Evolutionary conservation across 2,113 vertebrate genomes (phyloP).

Genomic region (Struthidea cinerea): DNA sequence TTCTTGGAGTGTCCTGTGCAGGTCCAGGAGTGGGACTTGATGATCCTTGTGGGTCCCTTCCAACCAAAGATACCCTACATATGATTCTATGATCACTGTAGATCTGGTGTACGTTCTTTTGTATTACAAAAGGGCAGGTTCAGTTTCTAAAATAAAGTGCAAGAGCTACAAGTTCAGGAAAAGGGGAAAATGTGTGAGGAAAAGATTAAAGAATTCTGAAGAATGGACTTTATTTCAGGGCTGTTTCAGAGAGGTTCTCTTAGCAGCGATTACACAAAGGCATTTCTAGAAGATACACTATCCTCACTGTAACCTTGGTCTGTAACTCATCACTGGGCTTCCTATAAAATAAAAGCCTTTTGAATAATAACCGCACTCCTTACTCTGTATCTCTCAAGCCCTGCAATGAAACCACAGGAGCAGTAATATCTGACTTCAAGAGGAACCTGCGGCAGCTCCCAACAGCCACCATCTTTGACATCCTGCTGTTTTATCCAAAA

Average conservation of each 20-base stretch:
- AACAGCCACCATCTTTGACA: background rate
- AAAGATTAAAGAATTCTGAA: background rate
- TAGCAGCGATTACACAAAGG: background rate
- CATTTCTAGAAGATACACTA: background rate
- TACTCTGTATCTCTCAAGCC: background rate
- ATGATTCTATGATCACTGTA: background rate
- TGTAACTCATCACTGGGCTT: background rate
- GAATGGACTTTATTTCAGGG: background rate
- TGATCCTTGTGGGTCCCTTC: background rate
- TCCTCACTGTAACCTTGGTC: background rate
- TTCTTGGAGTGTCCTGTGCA: background rate
- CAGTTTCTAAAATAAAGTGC: background rate
- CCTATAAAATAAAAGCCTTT: background rate
- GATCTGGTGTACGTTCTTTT: background rate
- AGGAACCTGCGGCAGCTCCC: background rate
- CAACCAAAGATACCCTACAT: background rate
- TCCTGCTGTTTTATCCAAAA: background rate
- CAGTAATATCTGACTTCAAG: background rate
- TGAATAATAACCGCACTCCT: background rate
- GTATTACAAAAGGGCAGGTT: background rate
- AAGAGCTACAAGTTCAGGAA: background rate
- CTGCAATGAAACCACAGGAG: background rate
- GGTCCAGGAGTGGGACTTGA: background rate
- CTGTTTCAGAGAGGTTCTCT: background rate
- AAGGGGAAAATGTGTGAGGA: rapidly evolving